A percentile compares a stretch with the other conserved stretches of the same genome.
Conservation (phyloP, 2,113 vertebrate genomes). For the Alethe diademata region DNA sequence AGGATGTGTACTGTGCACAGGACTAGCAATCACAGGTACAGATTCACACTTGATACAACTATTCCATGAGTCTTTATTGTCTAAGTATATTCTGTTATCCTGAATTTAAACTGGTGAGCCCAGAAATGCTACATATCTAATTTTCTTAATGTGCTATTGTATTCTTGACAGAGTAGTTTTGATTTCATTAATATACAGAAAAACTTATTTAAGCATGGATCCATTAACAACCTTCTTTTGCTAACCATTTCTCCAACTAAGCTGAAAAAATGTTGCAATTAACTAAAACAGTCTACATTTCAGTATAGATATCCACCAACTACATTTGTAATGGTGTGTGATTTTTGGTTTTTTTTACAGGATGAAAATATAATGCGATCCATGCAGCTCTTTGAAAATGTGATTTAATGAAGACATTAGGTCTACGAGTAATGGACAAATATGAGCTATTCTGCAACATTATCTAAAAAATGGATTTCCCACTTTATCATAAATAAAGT, state of each 20-base stretch:
- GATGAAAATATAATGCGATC: constrained; percentile 99
- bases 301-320: background rate
- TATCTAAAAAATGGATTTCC: constrained; percentile 67
- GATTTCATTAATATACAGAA: background rate
- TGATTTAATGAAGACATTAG: constrained; percentile 84
- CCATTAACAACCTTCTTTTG: background rate
- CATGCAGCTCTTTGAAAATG: constrained; percentile 99
- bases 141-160: background rate
- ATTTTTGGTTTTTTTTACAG: constrained; percentile 68
- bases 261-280: background rate
- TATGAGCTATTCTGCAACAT: constrained; percentile 54
- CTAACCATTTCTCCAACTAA: background rate
- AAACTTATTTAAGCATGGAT: background rate
- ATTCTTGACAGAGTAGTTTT: background rate
- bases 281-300: background rate
- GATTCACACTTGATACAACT: background rate
- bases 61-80: background rate
- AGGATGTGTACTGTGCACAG: background rate
- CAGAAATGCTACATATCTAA: background rate
- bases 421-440: constrained; percentile 56
- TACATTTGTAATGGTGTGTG: background rate
- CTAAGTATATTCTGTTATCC: background rate
- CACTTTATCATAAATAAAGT: constrained; percentile 76
- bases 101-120: background rate
- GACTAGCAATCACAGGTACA: background rate